Conservation (phyloP, 1,140 invertebrate genomes). For the Linepithema humile region DNA sequence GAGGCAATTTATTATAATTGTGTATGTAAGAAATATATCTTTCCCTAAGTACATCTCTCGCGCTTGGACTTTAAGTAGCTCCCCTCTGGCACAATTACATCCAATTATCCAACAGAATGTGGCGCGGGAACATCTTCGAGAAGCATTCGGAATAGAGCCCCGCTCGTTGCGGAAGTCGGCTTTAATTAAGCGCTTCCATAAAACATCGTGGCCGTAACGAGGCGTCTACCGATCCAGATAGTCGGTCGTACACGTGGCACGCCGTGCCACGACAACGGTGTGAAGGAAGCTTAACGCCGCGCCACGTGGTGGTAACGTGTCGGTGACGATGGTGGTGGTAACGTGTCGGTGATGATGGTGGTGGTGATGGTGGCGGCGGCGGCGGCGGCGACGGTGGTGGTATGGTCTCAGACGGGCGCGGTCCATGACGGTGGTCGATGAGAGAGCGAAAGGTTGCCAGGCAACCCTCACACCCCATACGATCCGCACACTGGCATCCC, state of each 20-base stretch:
- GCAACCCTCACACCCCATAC: slow-evolving; percentile 74
- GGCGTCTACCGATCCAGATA: neutral
- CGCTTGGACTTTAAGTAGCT: neutral
- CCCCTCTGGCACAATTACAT: neutral
- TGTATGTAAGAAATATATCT: neutral
- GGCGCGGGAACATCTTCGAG: neutral
- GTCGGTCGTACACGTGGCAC: slow-evolving; percentile 23
- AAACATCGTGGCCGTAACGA: neutral
- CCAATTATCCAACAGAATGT: too few species aligned
- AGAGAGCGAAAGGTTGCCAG: slow-evolving; percentile 76
- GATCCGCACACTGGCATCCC: slow-evolving; percentile 60
- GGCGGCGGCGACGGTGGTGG: slow-evolving; percentile 53
- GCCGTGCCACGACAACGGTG: neutral
- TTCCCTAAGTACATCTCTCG: neutral
- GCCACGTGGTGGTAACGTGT: slow-evolving; percentile 47
- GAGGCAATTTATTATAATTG: too few species aligned
- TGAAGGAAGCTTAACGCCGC: slow-evolving; percentile 55
- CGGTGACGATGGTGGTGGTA: slow-evolving; percentile 38
- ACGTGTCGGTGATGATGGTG: slow-evolving; percentile 29
- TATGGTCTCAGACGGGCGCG: slow-evolving; percentile 71
- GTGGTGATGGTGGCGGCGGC: slow-evolving; percentile 42
- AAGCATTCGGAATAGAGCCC: neutral
- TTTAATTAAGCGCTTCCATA: slow-evolving; percentile 29
- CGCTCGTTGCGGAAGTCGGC: neutral
- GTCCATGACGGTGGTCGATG: slow-evolving; percentile 73